phyloP scores from a whole-genome alignment of 2,797 vertebrate species.

The Malacoraja senta region DNA sequence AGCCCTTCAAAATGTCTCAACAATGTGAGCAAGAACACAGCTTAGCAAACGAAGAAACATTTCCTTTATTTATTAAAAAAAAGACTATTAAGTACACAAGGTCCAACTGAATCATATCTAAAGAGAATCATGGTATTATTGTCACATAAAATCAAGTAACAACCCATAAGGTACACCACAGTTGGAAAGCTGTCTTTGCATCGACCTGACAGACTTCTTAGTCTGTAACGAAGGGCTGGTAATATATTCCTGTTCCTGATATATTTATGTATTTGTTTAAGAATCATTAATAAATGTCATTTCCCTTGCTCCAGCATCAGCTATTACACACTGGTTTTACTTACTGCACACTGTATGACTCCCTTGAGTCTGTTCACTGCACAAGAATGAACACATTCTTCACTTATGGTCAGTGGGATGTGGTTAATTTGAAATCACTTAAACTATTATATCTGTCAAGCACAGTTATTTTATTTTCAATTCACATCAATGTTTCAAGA shows the following conservation, averaged over 20 bases:
- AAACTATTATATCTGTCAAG: constrained; percentile 78
- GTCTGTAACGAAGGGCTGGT: constrained; percentile 50
- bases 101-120: not conserved
- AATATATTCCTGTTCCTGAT: constrained; percentile 52
- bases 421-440: constrained; percentile 81
- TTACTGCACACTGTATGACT: constrained; percentile 67
- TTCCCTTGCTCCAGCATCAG: constrained; percentile 66
- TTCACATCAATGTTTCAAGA: constrained; percentile 65
- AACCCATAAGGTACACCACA: not conserved
- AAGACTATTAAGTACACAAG: not conserved
- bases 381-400: constrained; percentile 64
- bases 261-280: constrained; percentile 59
- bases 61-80: not conserved
- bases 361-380: constrained; percentile 73
- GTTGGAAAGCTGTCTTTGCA: constrained; percentile 4
- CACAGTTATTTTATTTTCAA: constrained; percentile 72
- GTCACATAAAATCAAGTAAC: constrained; percentile 19
- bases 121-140: not conserved
- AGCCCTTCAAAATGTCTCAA: not conserved
- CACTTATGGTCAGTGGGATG: constrained; percentile 70
- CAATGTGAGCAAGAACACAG: not conserved
- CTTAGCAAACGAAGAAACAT: not conserved
- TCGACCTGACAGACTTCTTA: constrained; percentile 44
- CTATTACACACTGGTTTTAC: constrained; percentile 71
- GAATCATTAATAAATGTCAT: constrained; percentile 64